A percentile compares a stretch with the other conserved stretches of the same genome.
These are phyloP conservation scores for Tanytarsus gracilentus DNA, from an alignment of 2,888 invertebrate genomes.

Conservation along the genomic window DNA sequence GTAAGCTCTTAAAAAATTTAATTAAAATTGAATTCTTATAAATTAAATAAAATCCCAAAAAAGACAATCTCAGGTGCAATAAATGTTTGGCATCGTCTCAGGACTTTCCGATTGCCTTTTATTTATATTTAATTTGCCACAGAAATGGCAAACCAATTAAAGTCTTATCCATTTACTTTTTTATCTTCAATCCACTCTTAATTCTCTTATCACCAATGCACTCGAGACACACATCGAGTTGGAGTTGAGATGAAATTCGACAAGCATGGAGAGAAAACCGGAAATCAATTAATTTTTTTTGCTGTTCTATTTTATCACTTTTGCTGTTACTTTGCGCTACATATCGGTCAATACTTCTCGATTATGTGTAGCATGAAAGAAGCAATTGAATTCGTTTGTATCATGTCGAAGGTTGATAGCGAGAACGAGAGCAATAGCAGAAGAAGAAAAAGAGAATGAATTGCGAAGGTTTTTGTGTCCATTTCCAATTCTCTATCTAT, in stretches of 20 bases:
- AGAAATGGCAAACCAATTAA: conserved; percentile 27
- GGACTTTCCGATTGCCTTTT: background rate
- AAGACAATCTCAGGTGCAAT: background rate
- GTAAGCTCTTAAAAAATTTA: too few relatives aligned
- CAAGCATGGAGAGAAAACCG: conserved; percentile 1
- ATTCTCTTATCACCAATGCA: background rate
- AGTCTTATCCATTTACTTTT: conserved; percentile 13
- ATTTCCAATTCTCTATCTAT: background rate
- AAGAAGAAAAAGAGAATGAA: conserved; percentile 1
- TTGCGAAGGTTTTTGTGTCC: conserved; percentile 2
- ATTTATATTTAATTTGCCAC: conserved; percentile 20
- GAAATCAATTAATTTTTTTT: conserved; percentile 27
- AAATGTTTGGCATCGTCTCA: background rate
- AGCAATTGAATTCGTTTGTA: background rate
- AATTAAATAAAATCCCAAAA: background rate
- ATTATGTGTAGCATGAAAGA: background rate
- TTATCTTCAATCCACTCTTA: background rate
- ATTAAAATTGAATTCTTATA: too few relatives aligned
- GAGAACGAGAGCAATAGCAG: background rate
- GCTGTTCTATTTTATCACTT: background rate
- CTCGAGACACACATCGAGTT: background rate
- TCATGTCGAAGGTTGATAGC: background rate
- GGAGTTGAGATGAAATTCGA: background rate
- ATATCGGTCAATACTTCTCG: background rate
- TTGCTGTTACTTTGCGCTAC: background rate